Conservation (phyloP, 92 coral and sea anemone genomes). For the Epizoanthus rinbou region DNA sequence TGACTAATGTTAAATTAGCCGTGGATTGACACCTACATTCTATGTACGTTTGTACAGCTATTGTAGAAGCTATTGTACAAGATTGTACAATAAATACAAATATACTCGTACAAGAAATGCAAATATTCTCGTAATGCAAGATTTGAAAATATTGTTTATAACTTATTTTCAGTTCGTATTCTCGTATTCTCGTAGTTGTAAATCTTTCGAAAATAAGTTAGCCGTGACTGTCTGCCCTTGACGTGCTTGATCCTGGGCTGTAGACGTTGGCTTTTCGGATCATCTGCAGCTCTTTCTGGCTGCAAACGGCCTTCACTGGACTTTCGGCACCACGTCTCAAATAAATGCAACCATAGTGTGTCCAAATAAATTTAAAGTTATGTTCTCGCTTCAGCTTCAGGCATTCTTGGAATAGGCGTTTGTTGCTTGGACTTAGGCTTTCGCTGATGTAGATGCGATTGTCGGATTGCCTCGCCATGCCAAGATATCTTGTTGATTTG, state of each 20-base stretch:
- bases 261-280: slow-evolving; percentile 10
- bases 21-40: too few relatives aligned
- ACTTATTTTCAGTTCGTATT: slow-evolving; percentile 23
- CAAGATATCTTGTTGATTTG: slow-evolving; percentile 28
- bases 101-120: too few relatives aligned
- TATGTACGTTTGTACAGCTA: too few relatives aligned
- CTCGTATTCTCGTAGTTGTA: background rate
- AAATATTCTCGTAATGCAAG: too few relatives aligned
- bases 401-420: slow-evolving; percentile 9
- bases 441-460: slow-evolving; percentile 23
- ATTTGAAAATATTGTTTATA: slow-evolving; percentile 1
- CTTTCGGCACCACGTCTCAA: slow-evolving; percentile 21
- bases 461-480: slow-evolving; percentile 9
- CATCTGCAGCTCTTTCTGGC: background rate
- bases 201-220: background rate
- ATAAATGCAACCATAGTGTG: slow-evolving; percentile 19
- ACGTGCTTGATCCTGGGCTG: slow-evolving; percentile 19
- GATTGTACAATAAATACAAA: too few relatives aligned
- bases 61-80: too few relatives aligned
- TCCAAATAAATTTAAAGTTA: slow-evolving; percentile 34
- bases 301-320: slow-evolving; percentile 7
- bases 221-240: slow-evolving; percentile 2
- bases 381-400: slow-evolving; percentile 24
- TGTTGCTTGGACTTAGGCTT: slow-evolving; percentile 35
- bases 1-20: too few relatives aligned